These are phyloP conservation scores for Eubucco bourcierii DNA, from an alignment of 2,113 vertebrate genomes.

Conservation along the genomic window DNA sequence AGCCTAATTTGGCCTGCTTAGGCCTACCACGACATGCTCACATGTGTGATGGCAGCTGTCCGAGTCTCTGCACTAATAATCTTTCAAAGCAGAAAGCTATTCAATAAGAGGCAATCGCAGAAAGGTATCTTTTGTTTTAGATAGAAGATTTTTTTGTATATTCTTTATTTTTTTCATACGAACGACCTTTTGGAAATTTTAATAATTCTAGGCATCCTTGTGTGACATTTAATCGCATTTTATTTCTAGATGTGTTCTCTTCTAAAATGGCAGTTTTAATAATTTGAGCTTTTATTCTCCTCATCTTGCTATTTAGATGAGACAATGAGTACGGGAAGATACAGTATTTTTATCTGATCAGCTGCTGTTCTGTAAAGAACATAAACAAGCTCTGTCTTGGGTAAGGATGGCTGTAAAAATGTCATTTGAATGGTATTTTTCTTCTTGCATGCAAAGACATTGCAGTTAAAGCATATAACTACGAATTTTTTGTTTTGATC, in stretches of 20 bases:
- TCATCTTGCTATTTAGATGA: not conserved
- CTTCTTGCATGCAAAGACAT: not conserved
- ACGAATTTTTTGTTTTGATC: not conserved
- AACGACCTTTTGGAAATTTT: not conserved
- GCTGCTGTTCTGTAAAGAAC: not conserved
- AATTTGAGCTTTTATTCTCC: not conserved
- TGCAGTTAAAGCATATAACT: not conserved
- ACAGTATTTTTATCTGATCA: not conserved
- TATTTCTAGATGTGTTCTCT: not conserved
- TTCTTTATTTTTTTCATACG: not conserved
- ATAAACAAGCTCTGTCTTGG: not conserved
- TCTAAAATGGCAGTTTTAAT: not conserved
- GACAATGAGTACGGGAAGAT: not conserved
- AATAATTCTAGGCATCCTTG: not conserved
- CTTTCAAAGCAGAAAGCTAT: conserved; percentile 38
- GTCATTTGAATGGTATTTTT: not conserved
- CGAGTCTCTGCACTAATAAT: not conserved
- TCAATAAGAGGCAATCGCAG: not conserved
- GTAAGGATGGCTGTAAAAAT: not conserved
- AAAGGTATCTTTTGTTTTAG: conserved; percentile 57
- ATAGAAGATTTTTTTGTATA: not conserved
- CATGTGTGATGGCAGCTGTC: not conserved
- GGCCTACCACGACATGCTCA: no score
- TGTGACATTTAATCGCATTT: not conserved
- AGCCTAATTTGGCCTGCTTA: no score